Evolutionary conservation across 2,888 invertebrate species (phyloP).

Genomic region (Alsophila aescularia): DNA sequence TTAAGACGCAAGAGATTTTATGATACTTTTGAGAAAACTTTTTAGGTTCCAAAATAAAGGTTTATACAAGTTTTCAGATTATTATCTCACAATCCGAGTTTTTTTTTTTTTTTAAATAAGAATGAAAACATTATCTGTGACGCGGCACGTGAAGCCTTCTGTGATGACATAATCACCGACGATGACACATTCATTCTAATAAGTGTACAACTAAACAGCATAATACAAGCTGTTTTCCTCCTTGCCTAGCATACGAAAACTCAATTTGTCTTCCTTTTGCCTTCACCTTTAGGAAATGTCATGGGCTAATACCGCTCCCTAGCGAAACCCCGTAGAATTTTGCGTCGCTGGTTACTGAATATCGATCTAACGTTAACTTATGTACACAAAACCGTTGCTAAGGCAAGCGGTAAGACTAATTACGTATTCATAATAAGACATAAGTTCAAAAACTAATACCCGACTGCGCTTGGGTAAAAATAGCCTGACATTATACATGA

Average conservation of each 20-base stretch:
- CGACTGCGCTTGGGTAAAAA: too few species aligned
- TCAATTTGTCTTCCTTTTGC: conserved; percentile 14
- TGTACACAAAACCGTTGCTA: conserved; percentile 45
- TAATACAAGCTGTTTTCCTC: conserved; percentile 15
- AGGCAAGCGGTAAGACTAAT: conserved; percentile 18
- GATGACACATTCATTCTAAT: conserved; percentile 10
- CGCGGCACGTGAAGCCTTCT: neutral
- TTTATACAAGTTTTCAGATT: too few species aligned
- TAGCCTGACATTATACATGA: too few species aligned
- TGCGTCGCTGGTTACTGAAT: conserved; percentile 54
- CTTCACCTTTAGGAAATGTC: conserved; percentile 51
- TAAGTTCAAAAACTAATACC: too few species aligned
- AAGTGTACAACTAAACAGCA: neutral
- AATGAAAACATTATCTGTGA: neutral
- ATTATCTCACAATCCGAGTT: too few species aligned
- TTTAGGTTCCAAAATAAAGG: too few species aligned
- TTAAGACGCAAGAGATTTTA: too few species aligned
- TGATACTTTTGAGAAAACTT: too few species aligned
- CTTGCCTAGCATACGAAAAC: conserved; percentile 18
- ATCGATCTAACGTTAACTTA: conserved; percentile 68
- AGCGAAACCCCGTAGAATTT: conserved; percentile 35
- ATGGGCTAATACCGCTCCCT: conserved; percentile 42
- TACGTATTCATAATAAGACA: too few species aligned
- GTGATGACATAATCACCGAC: conserved; percentile 11
- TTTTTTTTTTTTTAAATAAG: neutral